phyloP scores from a whole-genome alignment of 2,797 vertebrate species.

The Rhadinocentrus ornatus region DNA sequence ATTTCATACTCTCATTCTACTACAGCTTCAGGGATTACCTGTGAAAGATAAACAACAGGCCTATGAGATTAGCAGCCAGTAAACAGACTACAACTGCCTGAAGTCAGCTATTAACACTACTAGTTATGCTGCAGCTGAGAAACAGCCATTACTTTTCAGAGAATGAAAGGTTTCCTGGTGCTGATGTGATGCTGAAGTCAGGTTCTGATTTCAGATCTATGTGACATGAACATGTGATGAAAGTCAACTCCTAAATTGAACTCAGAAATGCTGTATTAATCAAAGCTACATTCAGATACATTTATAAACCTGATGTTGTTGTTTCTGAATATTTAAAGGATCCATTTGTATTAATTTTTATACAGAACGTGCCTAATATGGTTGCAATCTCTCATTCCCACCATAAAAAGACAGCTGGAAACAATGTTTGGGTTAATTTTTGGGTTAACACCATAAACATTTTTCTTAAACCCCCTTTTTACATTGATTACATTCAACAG shows the following conservation, averaged over 20 bases:
- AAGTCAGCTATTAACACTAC: background rate
- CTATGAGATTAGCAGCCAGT: conserved; percentile 29
- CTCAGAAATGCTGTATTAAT: background rate
- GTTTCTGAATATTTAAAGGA: background rate
- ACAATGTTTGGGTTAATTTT: too few species aligned
- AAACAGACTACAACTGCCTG: background rate
- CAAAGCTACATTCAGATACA: background rate
- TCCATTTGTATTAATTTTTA: background rate
- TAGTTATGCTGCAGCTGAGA: background rate
- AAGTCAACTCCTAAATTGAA: background rate
- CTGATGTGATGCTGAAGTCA: background rate
- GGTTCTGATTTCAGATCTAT: conserved; percentile 19
- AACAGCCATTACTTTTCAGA: background rate
- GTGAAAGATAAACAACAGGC: background rate
- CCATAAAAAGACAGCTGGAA: background rate
- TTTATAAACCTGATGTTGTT: background rate
- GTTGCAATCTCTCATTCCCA: background rate
- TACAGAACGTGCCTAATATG: background rate
- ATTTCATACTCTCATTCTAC: background rate
- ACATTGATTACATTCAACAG: background rate
- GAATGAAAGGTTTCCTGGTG: background rate
- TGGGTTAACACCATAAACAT: too few species aligned
- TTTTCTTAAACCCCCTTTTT: background rate
- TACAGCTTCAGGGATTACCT: conserved; percentile 36
- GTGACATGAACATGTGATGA: conserved; percentile 22